These are phyloP conservation scores for Helicoverpa armigera DNA, from an alignment of 1,140 invertebrate species.

Conservation along the genomic window DNA sequence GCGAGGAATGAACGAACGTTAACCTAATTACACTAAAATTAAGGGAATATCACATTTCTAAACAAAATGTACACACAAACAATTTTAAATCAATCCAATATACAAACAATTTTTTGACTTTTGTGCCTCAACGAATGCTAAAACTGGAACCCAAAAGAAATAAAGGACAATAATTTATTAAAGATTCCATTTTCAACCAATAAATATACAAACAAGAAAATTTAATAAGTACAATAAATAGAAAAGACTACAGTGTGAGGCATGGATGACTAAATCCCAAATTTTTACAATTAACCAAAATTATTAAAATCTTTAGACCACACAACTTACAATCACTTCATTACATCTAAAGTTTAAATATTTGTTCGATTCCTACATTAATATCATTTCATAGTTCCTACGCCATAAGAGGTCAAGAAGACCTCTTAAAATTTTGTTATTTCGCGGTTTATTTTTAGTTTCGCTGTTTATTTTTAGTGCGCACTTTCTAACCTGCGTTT, in stretches of 20 bases:
- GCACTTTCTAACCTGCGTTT: slow-evolving; percentile 35
- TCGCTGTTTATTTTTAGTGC: not conserved
- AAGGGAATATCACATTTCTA: slow-evolving; percentile 51
- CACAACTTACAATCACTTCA: not conserved
- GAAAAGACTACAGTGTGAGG: not conserved
- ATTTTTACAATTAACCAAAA: not conserved
- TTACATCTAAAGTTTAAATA: not conserved
- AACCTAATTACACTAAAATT: slow-evolving; percentile 39
- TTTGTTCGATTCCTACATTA: slow-evolving; percentile 11
- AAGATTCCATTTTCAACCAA: not conserved
- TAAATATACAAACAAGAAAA: not conserved
- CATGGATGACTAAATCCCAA: not conserved
- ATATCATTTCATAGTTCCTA: not conserved
- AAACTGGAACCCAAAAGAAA: not conserved
- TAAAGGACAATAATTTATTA: not conserved
- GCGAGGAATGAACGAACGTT: slow-evolving; percentile 46
- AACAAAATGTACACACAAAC: slow-evolving; percentile 39
- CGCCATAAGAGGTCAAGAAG: slow-evolving; percentile 1
- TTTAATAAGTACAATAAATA: slow-evolving; percentile 1
- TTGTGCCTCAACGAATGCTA: slow-evolving; percentile 1
- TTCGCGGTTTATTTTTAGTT: not conserved
- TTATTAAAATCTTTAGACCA: not conserved
- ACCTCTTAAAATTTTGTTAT: slow-evolving; percentile 1
- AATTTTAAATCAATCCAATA: slow-evolving; percentile 17
- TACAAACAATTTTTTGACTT: not conserved